phyloP scores from a whole-genome alignment of 2,888 invertebrate genomes.

The Oasisia sp. region DNA sequence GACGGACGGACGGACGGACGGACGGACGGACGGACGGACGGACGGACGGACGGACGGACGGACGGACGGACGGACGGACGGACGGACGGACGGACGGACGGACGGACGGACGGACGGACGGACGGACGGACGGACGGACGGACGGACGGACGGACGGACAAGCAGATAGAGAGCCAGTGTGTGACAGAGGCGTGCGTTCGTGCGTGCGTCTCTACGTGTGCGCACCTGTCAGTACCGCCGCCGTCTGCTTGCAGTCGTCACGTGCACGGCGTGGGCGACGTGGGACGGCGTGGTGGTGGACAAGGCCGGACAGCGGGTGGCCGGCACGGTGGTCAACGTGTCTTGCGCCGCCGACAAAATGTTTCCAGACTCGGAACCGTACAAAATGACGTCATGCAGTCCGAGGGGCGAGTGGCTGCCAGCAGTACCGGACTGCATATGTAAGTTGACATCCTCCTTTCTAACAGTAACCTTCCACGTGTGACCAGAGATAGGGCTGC shows the following conservation, averaged over 20 bases:
- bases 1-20: no score
- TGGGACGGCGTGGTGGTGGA: background rate
- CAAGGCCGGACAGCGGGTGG: background rate
- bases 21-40: no score
- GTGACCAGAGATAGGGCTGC: no score
- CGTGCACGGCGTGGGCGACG: constrained; percentile 13
- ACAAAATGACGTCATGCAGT: background rate
- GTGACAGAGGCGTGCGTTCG: no score
- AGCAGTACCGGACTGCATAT: background rate
- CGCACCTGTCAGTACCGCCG: background rate
- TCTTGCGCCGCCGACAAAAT: background rate
- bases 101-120: no score
- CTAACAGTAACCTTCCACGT: background rate
- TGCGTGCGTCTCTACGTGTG: background rate
- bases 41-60: no score
- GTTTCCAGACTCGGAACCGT: background rate
- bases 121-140: no score
- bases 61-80: no score
- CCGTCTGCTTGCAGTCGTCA: background rate
- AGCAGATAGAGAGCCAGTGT: no score
- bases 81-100: no score
- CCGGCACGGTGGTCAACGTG: background rate
- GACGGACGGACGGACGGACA: no score
- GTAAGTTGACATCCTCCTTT: background rate
- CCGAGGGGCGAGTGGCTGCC: background rate